phyloP scores from a whole-genome alignment of 2,797 vertebrate species.

The Bradypodion ventrale region DNA sequence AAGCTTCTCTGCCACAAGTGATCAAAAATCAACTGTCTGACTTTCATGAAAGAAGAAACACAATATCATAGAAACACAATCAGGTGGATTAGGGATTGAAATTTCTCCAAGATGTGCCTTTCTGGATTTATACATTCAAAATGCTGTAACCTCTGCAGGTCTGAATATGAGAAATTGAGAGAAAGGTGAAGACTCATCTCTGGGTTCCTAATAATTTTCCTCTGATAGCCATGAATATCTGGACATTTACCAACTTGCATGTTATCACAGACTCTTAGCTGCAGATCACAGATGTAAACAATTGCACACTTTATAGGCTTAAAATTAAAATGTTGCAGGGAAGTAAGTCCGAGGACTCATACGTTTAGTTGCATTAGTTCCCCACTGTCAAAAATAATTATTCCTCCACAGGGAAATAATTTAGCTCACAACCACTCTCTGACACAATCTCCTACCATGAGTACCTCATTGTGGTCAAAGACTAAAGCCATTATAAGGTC shows the following conservation, averaged over 20 bases:
- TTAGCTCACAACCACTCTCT: constrained; percentile 23
- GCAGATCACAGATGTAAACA: background rate
- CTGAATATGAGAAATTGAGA: background rate
- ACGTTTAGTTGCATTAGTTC: constrained; percentile 1
- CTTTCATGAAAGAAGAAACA: background rate
- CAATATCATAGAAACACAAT: background rate
- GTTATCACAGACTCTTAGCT: constrained; percentile 24
- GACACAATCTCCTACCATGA: background rate
- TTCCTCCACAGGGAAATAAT: constrained; percentile 11
- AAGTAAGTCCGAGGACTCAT: constrained; percentile 15
- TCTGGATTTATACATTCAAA: background rate
- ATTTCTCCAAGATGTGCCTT: background rate
- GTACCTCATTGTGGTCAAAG: background rate
- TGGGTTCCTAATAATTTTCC: background rate
- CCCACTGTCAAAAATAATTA: background rate
- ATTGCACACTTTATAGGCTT: background rate
- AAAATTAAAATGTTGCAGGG: constrained; percentile 3
- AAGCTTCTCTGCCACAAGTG: background rate
- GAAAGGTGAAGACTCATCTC: too few species aligned
- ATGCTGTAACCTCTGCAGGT: background rate
- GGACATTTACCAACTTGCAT: background rate
- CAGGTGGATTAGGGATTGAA: background rate
- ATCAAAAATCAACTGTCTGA: background rate
- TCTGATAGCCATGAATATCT: background rate
- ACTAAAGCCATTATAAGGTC: constrained; percentile 33